These are phyloP conservation scores for Psittacula echo DNA, from an alignment of 2,797 vertebrate species.

Conservation along the genomic window DNA sequence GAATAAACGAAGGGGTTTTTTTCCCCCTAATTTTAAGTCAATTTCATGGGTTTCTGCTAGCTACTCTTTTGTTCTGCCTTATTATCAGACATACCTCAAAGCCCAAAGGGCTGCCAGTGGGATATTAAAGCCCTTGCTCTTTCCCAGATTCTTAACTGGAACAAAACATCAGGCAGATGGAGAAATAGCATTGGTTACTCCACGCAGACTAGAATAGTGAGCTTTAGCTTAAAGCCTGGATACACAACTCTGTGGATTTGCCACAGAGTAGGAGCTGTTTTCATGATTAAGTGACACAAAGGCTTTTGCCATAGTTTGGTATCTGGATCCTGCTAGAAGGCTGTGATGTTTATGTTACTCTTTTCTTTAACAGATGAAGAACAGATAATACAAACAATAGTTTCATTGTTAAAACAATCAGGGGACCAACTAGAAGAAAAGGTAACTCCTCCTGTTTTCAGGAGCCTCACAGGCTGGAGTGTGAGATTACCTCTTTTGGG, in stretches of 20 bases:
- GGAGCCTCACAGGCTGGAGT: not conserved
- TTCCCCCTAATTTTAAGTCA: not conserved
- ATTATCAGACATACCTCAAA: not conserved
- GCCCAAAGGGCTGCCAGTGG: not conserved
- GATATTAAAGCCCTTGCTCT: not conserved
- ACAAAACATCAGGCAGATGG: not conserved
- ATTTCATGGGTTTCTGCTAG: not conserved
- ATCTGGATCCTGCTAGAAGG: not conserved
- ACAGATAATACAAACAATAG: slow-evolving; percentile 75
- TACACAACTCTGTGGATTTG: not conserved
- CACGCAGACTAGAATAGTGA: not conserved
- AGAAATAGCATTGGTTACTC: not conserved
- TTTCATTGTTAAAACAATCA: slow-evolving; percentile 77
- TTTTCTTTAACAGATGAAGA: slow-evolving; percentile 64
- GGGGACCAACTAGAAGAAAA: slow-evolving; percentile 80
- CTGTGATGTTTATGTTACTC: not conserved
- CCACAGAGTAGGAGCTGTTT: not conserved
- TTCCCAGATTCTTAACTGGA: not conserved
- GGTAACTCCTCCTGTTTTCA: slow-evolving; percentile 70
- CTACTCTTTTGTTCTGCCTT: not conserved
- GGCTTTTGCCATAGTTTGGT: not conserved
- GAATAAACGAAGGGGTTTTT: not conserved
- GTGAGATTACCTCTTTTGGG: not conserved
- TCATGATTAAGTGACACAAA: not conserved
- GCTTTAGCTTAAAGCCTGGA: not conserved